Evolutionary conservation across 2,888 invertebrate species (phyloP).

Genomic region (Scaptodrosophila latifasciaeformis): DNA sequence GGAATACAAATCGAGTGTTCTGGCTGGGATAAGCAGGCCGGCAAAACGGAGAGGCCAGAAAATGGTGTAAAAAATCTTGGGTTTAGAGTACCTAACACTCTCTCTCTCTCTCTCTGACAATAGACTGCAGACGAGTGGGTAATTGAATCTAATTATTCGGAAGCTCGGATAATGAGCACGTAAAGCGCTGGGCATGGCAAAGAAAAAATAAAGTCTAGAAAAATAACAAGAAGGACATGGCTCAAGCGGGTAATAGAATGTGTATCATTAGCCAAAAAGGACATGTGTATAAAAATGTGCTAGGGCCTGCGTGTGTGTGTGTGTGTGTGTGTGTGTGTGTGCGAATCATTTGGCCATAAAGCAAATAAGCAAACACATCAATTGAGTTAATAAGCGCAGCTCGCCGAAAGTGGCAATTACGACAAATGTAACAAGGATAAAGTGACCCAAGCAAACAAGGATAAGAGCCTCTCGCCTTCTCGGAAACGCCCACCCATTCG

Average conservation of each 20-base stretch:
- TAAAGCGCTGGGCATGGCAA: constrained; percentile 30
- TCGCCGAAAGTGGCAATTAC: constrained; percentile 9
- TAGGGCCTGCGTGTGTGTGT: background rate
- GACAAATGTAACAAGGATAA: background rate
- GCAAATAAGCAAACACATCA: constrained; percentile 39
- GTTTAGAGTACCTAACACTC: no score
- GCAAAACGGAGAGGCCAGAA: no score
- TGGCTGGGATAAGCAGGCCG: no score
- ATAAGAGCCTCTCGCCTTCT: no score
- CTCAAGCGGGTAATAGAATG: constrained; percentile 1
- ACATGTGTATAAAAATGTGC: no score
- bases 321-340: constrained; percentile 12
- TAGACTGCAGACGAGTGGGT: constrained; percentile 26
- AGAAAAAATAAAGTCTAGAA: background rate
- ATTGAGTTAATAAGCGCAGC: constrained; percentile 36
- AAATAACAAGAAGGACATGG: constrained; percentile 15
- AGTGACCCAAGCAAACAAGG: no score
- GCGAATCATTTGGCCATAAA: constrained; percentile 9
- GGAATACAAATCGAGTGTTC: constrained; percentile 7
- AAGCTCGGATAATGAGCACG: constrained; percentile 62
- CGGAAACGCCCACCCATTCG: no score
- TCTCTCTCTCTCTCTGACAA: constrained; percentile 17
- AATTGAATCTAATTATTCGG: constrained; percentile 66
- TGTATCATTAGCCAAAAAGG: no score
- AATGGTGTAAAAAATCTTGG: no score